Evolutionary conservation across 2,113 vertebrate genomes (phyloP).

Genomic region (Scalopus aquaticus): DNA sequence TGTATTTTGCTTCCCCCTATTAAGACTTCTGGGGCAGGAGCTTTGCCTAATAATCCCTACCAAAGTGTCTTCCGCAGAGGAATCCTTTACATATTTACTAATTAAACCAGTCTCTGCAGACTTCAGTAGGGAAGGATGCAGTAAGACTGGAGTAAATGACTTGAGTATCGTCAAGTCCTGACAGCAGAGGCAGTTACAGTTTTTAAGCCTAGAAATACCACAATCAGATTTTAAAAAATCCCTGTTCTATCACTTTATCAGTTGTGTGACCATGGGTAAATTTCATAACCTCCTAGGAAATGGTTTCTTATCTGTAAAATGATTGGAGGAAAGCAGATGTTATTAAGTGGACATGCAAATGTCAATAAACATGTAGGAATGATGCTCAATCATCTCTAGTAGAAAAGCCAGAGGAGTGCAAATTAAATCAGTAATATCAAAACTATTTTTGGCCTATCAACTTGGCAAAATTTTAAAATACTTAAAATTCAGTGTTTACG

Average conservation of each 20-base stretch:
- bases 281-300: background rate
- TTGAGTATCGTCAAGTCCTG: background rate
- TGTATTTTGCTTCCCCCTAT: background rate
- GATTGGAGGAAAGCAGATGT: background rate
- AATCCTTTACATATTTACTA: background rate
- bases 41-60: background rate
- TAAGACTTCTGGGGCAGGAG: background rate
- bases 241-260: background rate
- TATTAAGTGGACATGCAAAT: background rate
- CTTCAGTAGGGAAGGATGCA: background rate
- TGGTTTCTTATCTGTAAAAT: background rate
- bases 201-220: background rate
- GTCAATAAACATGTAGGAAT: background rate
- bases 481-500: slow-evolving; percentile 6
- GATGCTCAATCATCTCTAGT: background rate
- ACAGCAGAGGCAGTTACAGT: background rate
- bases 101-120: background rate
- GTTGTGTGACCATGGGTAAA: background rate
- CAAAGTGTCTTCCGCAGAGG: background rate
- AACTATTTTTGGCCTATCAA: background rate
- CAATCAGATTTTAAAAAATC: background rate
- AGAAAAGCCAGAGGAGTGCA: background rate
- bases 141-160: background rate
- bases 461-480: background rate
- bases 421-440: background rate